phyloP scores from a whole-genome alignment of 64 coral and sea anemone species.

The Pocillopora verrucosa region DNA sequence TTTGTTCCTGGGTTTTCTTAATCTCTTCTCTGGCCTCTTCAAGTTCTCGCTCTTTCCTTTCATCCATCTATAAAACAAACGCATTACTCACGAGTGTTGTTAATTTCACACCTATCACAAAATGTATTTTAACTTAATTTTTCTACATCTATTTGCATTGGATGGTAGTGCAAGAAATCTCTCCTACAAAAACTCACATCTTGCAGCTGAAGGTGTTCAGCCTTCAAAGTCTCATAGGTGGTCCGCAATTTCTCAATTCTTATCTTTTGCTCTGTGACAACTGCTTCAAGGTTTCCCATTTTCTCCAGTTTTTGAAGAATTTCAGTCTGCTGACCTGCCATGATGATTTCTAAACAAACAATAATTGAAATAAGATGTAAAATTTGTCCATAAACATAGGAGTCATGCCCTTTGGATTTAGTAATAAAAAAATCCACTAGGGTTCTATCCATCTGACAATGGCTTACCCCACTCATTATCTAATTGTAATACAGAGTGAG shows the following conservation, averaged over 20 bases:
- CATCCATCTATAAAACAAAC: constrained; percentile 38
- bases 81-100: not conserved
- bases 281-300: constrained; percentile 91
- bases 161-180: not conserved
- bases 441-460: no score
- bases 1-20: constrained; percentile 79
- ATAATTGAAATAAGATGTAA: not conserved
- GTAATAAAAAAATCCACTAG: no score
- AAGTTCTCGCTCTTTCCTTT: constrained; percentile 75
- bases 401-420: not conserved
- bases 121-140: no score
- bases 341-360: constrained; percentile 8
- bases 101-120: no score
- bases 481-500: no score
- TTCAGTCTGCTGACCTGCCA: constrained; percentile 72
- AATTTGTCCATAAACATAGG: not conserved
- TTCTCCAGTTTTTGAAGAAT: constrained; percentile 90
- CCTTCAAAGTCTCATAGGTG: constrained; percentile 95
- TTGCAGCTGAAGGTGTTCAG: constrained; percentile 96
- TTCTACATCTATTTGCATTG: no score
- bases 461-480: no score
- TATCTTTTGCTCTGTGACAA: constrained; percentile 95
- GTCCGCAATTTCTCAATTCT: constrained; percentile 97
- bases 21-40: constrained; percentile 75
- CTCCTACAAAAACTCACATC: constrained; percentile 63